A percentile compares a stretch with the other conserved stretches of the same genome.
Evolutionary conservation across 2,888 invertebrate genomes (phyloP).

Genomic region (Apeira syringaria): DNA sequence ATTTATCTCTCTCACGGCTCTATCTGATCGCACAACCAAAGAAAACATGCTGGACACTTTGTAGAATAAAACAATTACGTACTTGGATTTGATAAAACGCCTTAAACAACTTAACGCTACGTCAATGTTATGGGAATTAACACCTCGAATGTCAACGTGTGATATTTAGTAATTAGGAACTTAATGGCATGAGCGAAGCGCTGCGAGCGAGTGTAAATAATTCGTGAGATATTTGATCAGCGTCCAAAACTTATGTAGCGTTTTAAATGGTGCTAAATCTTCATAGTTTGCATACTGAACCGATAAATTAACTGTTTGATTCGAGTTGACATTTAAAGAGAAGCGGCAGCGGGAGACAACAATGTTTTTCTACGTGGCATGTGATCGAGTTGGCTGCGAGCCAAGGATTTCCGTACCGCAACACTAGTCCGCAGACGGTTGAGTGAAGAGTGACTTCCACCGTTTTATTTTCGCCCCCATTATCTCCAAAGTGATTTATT

Average conservation of each 20-base stretch:
- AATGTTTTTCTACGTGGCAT: slow-evolving; percentile 43
- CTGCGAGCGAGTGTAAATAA: slow-evolving; percentile 50
- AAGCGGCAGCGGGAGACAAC: slow-evolving; percentile 49
- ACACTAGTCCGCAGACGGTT: slow-evolving; percentile 61
- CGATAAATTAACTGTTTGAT: slow-evolving; percentile 47
- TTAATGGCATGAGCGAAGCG: slow-evolving; percentile 45
- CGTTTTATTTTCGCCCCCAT: slow-evolving; percentile 80
- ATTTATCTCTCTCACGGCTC: slow-evolving; percentile 45
- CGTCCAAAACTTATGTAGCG: slow-evolving; percentile 56
- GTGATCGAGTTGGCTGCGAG: slow-evolving; percentile 68
- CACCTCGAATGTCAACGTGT: slow-evolving; percentile 33
- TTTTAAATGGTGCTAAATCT: slow-evolving; percentile 53
- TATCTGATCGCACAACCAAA: slow-evolving; percentile 45
- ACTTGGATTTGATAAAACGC: slow-evolving; percentile 21
- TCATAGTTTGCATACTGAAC: slow-evolving; percentile 32
- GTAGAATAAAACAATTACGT: slow-evolving; percentile 35
- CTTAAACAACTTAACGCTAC: slow-evolving; percentile 28
- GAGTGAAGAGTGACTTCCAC: slow-evolving; percentile 70
- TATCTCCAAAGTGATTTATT: slow-evolving; percentile 80
- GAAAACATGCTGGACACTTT: slow-evolving; percentile 36
- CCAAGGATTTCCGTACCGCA: slow-evolving; percentile 56
- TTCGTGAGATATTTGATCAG: slow-evolving; percentile 63
- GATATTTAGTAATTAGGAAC: slow-evolving; percentile 47
- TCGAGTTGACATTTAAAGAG: slow-evolving; percentile 46
- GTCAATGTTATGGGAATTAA: slow-evolving; percentile 25